phyloP scores from a whole-genome alignment of 1,140 invertebrate species.

The Hermetia illucens region DNA sequence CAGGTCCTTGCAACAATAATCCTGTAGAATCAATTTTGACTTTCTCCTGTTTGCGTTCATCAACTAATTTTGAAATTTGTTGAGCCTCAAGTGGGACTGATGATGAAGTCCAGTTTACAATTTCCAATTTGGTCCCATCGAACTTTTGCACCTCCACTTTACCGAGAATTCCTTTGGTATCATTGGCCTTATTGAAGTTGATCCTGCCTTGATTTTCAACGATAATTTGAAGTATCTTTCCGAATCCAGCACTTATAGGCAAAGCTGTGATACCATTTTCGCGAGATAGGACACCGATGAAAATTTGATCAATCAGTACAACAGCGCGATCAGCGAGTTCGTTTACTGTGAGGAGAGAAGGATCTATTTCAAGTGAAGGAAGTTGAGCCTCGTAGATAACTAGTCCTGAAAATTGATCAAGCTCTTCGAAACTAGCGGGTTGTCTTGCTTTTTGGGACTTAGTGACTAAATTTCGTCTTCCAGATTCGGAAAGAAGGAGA shows the following conservation, averaged over 20 bases:
- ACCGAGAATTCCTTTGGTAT: conserved; percentile 35
- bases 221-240: conserved; percentile 43
- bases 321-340: conserved; percentile 51
- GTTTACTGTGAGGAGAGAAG: conserved; percentile 36
- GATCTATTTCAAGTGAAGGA: conserved; percentile 29
- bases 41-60: not conserved
- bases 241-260: conserved; percentile 32
- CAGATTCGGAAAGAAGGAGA: not conserved
- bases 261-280: conserved; percentile 33
- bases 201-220: conserved; percentile 68
- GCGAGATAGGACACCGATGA: conserved; percentile 40
- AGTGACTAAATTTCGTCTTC: conserved; percentile 6
- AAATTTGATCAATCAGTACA: conserved; percentile 47
- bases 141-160: conserved; percentile 1
- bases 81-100: not conserved
- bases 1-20: not conserved
- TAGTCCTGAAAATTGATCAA: conserved; percentile 41
- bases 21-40: not conserved
- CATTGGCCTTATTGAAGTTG: conserved; percentile 49
- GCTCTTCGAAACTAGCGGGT: conserved; percentile 30
- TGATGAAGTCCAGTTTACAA: not conserved
- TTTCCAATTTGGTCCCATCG: not conserved
- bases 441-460: conserved; percentile 8
- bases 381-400: conserved; percentile 52
- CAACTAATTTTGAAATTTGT: not conserved